These are phyloP conservation scores for Zonotrichia leucophrys DNA, from an alignment of 2,113 vertebrate species.

Conservation along the genomic window DNA sequence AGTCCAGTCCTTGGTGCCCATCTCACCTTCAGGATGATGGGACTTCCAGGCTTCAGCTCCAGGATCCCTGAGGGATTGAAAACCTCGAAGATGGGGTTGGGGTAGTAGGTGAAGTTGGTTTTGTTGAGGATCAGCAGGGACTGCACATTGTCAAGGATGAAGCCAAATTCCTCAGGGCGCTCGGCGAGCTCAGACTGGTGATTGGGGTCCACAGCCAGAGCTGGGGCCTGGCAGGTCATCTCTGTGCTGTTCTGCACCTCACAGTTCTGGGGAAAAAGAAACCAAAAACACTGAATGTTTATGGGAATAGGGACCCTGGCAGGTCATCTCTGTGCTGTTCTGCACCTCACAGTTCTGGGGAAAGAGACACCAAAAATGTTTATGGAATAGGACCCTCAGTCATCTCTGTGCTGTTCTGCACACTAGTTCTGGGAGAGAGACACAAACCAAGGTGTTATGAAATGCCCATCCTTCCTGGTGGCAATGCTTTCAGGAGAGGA, in stretches of 20 bases:
- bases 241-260: slow-evolving; percentile 87
- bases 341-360: too few relatives aligned
- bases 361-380: not conserved
- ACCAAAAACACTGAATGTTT: not conserved
- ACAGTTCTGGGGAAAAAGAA: slow-evolving; percentile 75
- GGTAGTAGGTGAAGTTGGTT: slow-evolving; percentile 94
- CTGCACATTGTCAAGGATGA: slow-evolving; percentile 92
- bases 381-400: slow-evolving; percentile 67
- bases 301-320: not conserved
- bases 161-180: slow-evolving; percentile 93
- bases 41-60: slow-evolving; percentile 95
- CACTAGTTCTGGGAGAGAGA: not conserved
- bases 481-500: not conserved
- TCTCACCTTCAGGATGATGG: slow-evolving; percentile 94
- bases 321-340: too few relatives aligned
- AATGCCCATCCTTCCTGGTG: not conserved
- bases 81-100: slow-evolving; percentile 92
- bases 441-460: not conserved
- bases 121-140: slow-evolving; percentile 90
- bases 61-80: slow-evolving; percentile 88
- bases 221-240: slow-evolving; percentile 94
- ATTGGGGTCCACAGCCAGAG: slow-evolving; percentile 80
- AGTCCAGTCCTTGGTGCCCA: not conserved
- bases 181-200: slow-evolving; percentile 83
- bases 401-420: slow-evolving; percentile 81